Base-by-base conservation (phyloP, 2,888 invertebrate genomes). In the Lycaena phlaeas region DNA sequence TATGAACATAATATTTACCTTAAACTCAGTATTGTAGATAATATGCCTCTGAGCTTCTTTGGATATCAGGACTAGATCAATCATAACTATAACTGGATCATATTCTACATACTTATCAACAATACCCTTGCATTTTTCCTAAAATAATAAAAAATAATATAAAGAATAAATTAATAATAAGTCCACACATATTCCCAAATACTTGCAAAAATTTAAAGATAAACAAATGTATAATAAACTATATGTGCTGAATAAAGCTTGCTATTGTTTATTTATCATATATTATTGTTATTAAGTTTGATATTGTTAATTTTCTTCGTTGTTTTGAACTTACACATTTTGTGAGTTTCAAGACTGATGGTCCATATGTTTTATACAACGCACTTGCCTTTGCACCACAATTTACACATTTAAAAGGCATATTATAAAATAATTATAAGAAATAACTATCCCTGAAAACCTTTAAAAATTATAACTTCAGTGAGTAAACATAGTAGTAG, bases 31-130 rank as follows among this genome's bases (percentile, higher is more conserved):
- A 65, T 97, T 97, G 52, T 90, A 92, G 7, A 97, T 77, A 22
- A 96, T 86, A 78, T 97, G 97, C 22, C 95, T 85, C 64, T 94
- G 95, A 0, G 95, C 96, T 56, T 90, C 88, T 44, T 88, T 89
- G 29, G 93, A 92, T 53, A 96, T 86, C 7, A 97, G 74, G 17
- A 96, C 87, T 15, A 95, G 79, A 70, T 97, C 96, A 45, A 97
- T 91, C 58, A 94, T 87, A 0, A 95, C 90, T 50, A 96, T 92
- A 1, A 94, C 91, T n/a, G 90, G 87, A 61, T 97, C 97, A 68
- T 93, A 95, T 73, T 97, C 96, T 44, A 96, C 90, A 62, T 96
- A 97, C 66, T 95, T 95, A 68, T 97, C 97, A 1, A 94, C 93
- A 9, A 91, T 69, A 30, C 88, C 81, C 36, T 89, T 88, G 63